Evolutionary conservation across 1,140 invertebrate genomes (phyloP).

Genomic region (Teleogryllus occipitalis): DNA sequence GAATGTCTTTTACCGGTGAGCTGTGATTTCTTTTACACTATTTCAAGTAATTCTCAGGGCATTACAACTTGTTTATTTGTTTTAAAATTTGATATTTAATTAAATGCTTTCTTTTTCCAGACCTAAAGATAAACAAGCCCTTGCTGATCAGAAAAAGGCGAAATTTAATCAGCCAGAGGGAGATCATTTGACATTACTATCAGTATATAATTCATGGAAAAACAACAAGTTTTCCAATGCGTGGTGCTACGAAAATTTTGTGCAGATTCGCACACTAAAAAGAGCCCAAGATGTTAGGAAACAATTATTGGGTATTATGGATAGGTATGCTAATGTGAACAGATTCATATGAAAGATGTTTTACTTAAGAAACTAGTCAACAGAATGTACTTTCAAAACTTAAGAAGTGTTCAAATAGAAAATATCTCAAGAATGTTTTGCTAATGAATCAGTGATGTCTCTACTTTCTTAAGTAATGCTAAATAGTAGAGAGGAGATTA

Average conservation of each 20-base stretch:
- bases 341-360: too few species aligned
- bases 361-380: too few species aligned
- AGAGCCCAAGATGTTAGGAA: slow-evolving; percentile 97
- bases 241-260: slow-evolving; percentile 99
- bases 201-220: slow-evolving; percentile 99
- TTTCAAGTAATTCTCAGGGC: background rate
- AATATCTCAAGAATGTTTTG: too few species aligned
- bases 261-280: slow-evolving; percentile 94
- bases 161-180: slow-evolving; percentile 99
- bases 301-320: slow-evolving; percentile 96
- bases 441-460: too few species aligned
- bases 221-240: slow-evolving; percentile 98
- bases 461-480: too few species aligned
- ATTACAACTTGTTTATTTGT: too few species aligned
- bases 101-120: slow-evolving; percentile 31
- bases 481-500: too few species aligned
- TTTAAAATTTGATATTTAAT: background rate
- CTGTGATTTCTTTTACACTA: background rate
- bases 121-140: slow-evolving; percentile 92
- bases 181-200: slow-evolving; percentile 94
- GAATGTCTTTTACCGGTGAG: slow-evolving; percentile 88
- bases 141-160: slow-evolving; percentile 98
- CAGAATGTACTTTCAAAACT: too few species aligned
- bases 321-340: slow-evolving; percentile 49
- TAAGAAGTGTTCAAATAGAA: too few species aligned